Conservation (phyloP, 2,797 vertebrate genomes). For the Hippocampus kuda region DNA sequence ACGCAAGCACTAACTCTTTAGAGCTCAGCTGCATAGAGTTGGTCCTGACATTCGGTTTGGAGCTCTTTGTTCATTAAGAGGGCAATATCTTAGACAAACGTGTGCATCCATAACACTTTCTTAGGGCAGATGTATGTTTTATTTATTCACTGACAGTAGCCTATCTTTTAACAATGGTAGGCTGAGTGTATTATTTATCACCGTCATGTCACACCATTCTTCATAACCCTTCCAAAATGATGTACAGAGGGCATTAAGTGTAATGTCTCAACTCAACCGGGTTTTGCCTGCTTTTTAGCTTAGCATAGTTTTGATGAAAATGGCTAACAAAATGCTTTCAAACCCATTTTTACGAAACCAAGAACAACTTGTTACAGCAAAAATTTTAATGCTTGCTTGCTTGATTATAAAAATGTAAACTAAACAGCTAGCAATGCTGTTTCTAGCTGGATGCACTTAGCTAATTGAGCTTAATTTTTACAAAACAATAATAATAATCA, state of each 20-base stretch:
- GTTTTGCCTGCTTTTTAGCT: constrained; percentile 17
- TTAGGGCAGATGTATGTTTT: background rate
- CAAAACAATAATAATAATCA: background rate
- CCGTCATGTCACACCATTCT: background rate
- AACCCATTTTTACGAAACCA: background rate
- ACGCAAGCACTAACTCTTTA: constrained; percentile 73
- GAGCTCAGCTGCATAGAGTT: constrained; percentile 65
- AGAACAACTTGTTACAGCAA: background rate
- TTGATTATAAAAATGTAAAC: background rate
- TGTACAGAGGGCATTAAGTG: constrained; percentile 29
- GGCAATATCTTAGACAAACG: constrained; percentile 27
- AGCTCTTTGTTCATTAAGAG: constrained; percentile 54
- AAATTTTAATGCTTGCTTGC: background rate
- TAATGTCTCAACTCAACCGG: constrained; percentile 55
- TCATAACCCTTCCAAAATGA: background rate
- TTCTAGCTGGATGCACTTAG: background rate
- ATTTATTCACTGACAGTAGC: background rate
- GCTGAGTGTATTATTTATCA: background rate
- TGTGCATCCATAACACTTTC: constrained; percentile 1
- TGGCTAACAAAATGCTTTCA: background rate
- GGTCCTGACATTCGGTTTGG: constrained; percentile 55
- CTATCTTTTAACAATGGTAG: background rate
- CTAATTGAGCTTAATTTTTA: background rate
- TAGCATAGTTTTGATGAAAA: constrained; percentile 4
- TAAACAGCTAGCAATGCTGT: background rate